Base-by-base conservation (phyloP, 2,113 vertebrate genomes). In the Pholis gunnellus region DNA sequence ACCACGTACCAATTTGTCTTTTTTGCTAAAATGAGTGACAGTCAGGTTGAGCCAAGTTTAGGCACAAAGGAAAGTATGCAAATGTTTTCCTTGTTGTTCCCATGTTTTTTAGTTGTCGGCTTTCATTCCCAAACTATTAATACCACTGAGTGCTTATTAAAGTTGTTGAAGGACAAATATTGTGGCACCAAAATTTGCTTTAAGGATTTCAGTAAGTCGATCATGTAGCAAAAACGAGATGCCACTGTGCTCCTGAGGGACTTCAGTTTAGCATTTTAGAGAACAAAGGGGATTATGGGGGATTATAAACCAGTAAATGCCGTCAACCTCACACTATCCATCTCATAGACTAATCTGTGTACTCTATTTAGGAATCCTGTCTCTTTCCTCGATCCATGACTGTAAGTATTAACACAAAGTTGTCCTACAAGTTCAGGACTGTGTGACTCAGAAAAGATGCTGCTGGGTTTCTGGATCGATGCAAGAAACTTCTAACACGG, bases 301-400 rank as follows among this genome's bases (percentile, higher is more conserved):
- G 71, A 88, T 88, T 89, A 68, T 71, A 56, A 20, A 66, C 2
- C 46, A 74, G 68, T 80, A 73, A 78, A 63, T 36, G 44, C 27
- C 59, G 68, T 81, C 27, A 76, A 17, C 72, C 61, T 65, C 75
- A 84, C 57, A 44, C 13, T 27, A 18, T 78, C 52, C 14, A 74
- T 63, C 68, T 65, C 48, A 46, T 42, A 22, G 29, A 72, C 59
- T 67, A 29, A 78, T 79, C 69, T 67, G 5, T 71, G 4, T 8
- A 13, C 20, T 71, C n/a, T 68, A 2, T 68, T 0, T 9, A 64
- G 68, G 68, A 64, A 42, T 73, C 13, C 9, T 8, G 27, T 56
- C 40, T 60, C 60, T 46, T 54, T 63, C 46, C 38, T 44, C 3
- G 0, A 67, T 52, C 40, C 2, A 66, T 6, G 17, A 46, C 9